Percentiles rank a stretch among this genome's conserved stretches.
Conservation (phyloP, 2,797 vertebrate species). For the Gadopsis bispinosus region DNA sequence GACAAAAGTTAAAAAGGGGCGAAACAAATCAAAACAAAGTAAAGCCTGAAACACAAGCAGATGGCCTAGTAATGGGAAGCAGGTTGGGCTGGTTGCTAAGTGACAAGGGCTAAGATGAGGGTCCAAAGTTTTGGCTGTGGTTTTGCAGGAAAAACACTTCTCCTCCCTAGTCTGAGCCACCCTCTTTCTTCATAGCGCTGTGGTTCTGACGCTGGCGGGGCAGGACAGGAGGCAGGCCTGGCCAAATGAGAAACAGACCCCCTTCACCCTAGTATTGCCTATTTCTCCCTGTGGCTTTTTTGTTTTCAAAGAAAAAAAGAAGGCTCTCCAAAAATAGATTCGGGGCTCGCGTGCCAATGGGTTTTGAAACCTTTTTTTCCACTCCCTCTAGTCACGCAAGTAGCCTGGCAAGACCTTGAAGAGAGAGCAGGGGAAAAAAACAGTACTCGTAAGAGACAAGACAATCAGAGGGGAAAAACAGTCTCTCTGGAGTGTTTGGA, state of each 20-base stretch:
- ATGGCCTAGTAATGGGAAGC: conserved; percentile 84
- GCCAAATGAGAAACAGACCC: conserved; percentile 90
- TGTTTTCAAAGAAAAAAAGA: conserved; percentile 84
- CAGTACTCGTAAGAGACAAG: conserved; percentile 73
- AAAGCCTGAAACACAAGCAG: conserved; percentile 79
- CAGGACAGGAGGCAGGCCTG: conserved; percentile 82
- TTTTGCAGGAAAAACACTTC: conserved; percentile 83
- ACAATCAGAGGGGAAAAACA: conserved; percentile 47
- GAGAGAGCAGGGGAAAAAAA: conserved; percentile 74
- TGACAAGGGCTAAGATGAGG: conserved; percentile 83
- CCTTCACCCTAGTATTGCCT: conserved; percentile 84
- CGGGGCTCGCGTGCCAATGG: conserved; percentile 87
- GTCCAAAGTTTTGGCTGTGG: conserved; percentile 79
- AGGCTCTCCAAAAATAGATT: conserved; percentile 88
- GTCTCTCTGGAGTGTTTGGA: conserved; percentile 69
- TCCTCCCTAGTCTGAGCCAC: conserved; percentile 77
- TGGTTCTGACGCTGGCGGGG: conserved; percentile 83
- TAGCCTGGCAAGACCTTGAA: conserved; percentile 85
- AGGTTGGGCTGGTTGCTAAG: conserved; percentile 84
- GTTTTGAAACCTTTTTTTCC: conserved; percentile 85
- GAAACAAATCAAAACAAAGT: conserved; percentile 83
- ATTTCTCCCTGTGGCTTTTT: conserved; percentile 84
- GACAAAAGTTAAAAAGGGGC: conserved; percentile 69
- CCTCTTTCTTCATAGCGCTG: conserved; percentile 75
- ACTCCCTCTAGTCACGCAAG: conserved; percentile 88